These are phyloP conservation scores for Fukomys damarensis DNA, from an alignment of 2,113 vertebrate genomes.

Conservation along the genomic window DNA sequence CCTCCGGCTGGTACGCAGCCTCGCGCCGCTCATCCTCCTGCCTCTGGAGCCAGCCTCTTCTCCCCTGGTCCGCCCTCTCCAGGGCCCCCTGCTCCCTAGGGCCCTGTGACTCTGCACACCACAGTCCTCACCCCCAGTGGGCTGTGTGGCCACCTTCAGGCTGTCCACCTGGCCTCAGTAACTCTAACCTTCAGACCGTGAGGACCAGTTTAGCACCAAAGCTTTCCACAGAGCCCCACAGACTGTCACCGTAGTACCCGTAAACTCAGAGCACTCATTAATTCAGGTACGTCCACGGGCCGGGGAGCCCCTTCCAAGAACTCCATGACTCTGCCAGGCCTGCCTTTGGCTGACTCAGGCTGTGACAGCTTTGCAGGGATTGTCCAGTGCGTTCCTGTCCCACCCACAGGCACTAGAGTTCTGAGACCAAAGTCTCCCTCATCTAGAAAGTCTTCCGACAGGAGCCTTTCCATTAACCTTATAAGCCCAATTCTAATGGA, in stretches of 20 bases:
- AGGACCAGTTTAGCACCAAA: not conserved
- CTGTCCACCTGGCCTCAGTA: not conserved
- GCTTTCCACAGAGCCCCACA: not conserved
- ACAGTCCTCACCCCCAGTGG: fast-evolving
- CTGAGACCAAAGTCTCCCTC: not conserved
- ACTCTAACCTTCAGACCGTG: not conserved
- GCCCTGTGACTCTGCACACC: not conserved
- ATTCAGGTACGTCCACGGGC: not conserved
- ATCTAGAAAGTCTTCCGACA: not conserved
- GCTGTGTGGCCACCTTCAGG: fast-evolving
- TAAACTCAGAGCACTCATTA: not conserved
- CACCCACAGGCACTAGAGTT: not conserved
- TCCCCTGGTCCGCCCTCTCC: not conserved
- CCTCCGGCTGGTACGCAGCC: not conserved
- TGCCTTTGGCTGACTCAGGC: not conserved
- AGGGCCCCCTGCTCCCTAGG: not conserved
- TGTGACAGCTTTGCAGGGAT: not conserved
- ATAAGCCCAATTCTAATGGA: no score
- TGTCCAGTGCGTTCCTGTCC: not conserved
- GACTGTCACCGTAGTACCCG: not conserved
- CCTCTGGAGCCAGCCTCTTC: no score
- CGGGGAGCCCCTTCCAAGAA: not conserved
- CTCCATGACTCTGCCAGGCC: not conserved
- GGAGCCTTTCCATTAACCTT: no score
- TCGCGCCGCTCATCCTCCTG: not conserved